phyloP scores from a whole-genome alignment of 2,797 vertebrate genomes.

The Podarcis siculus region DNA sequence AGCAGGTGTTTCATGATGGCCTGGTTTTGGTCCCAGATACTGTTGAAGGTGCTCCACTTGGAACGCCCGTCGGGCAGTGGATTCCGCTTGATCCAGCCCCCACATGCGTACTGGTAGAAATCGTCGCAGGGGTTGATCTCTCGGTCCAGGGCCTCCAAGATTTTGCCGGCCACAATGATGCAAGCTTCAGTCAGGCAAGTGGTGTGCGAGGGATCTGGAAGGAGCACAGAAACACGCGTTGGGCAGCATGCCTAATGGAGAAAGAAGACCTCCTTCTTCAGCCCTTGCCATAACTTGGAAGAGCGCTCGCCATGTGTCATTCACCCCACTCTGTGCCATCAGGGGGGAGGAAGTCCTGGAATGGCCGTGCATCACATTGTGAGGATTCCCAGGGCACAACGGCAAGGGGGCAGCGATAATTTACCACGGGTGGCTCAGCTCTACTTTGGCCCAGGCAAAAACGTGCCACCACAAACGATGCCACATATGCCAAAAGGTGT shows the following conservation, averaged over 20 bases:
- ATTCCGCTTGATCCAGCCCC: conserved; percentile 95
- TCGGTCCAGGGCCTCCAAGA: conserved; percentile 91
- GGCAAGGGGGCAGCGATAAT: background rate
- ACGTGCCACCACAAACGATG: background rate
- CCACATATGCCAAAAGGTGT: background rate
- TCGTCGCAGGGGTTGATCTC: conserved; percentile 90
- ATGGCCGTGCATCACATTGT: fast-evolving
- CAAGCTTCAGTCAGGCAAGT: conserved; percentile 92
- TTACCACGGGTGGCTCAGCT: background rate
- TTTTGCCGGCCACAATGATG: conserved; percentile 91
- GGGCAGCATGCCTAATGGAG: no score
- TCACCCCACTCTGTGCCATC: background rate
- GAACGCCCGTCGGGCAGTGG: conserved; percentile 92
- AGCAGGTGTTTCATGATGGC: conserved; percentile 94
- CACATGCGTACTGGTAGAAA: conserved; percentile 96
- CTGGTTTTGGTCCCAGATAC: conserved; percentile 98
- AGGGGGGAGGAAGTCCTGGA: no score
- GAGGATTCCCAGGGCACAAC: background rate
- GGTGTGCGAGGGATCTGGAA: conserved; percentile 84
- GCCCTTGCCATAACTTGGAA: background rate
- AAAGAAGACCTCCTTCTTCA: background rate
- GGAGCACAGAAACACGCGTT: background rate
- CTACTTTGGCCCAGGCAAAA: background rate
- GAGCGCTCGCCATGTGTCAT: background rate
- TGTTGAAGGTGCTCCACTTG: conserved; percentile 97